These are phyloP conservation scores for Ommatoiulus sabulosus DNA, from an alignment of 2,888 invertebrate genomes.

Conservation along the genomic window DNA sequence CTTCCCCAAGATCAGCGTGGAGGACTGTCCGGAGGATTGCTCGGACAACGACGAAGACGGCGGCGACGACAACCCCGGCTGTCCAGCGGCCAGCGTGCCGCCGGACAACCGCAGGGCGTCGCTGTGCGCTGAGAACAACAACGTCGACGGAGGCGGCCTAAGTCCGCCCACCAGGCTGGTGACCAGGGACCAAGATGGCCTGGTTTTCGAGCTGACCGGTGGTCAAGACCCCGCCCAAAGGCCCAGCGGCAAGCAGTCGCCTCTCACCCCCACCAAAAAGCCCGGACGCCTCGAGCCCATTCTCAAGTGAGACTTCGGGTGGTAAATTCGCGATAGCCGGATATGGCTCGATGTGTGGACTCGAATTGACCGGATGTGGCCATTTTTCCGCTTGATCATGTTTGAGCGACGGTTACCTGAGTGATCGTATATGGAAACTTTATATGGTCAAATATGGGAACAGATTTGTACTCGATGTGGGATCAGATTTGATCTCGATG, in stretches of 20 bases:
- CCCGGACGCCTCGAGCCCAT: too few relatives aligned
- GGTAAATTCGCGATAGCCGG: background rate
- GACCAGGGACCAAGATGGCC: constrained; percentile 55
- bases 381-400: too few relatives aligned
- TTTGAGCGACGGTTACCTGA: too few relatives aligned
- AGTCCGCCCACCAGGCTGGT: constrained; percentile 53
- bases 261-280: background rate
- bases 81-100: background rate
- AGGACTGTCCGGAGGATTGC: constrained; percentile 36
- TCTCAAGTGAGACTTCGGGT: background rate
- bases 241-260: background rate
- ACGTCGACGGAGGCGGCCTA: constrained; percentile 50
- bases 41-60: background rate
- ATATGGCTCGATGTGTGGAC: too few relatives aligned
- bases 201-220: constrained; percentile 56
- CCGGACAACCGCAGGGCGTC: constrained; percentile 49
- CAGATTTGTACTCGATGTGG: too few relatives aligned
- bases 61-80: background rate
- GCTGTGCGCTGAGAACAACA: constrained; percentile 22
- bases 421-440: too few relatives aligned
- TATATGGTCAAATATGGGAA: too few relatives aligned
- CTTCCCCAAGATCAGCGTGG: constrained; percentile 55
- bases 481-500: too few relatives aligned
- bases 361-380: too few relatives aligned
- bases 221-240: background rate